Evolutionary conservation across 2,797 vertebrate species (phyloP).

Genomic region (Lepus oiostolus): DNA sequence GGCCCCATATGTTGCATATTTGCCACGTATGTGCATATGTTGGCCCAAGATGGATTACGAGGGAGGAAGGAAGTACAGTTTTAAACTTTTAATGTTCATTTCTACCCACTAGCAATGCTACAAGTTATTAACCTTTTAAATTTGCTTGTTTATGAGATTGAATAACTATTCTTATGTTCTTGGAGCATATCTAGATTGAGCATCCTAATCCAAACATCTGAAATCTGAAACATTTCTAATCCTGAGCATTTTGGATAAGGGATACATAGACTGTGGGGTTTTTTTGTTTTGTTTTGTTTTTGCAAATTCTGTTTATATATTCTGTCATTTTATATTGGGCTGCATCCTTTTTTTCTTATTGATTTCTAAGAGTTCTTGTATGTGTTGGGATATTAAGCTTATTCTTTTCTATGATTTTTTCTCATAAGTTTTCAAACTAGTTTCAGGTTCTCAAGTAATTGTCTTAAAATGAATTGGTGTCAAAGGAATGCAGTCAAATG

Average conservation of each 20-base stretch:
- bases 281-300: neutral
- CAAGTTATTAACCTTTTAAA: neutral
- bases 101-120: accelerated
- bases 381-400: neutral
- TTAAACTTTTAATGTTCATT: neutral
- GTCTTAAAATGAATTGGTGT: neutral
- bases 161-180: neutral
- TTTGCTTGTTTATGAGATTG: neutral
- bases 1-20: too few species aligned
- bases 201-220: neutral
- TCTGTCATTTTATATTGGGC: neutral
- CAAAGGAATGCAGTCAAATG: neutral
- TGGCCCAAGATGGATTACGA: neutral
- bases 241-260: neutral
- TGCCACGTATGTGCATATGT: neutral
- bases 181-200: neutral
- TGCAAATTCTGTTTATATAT: neutral
- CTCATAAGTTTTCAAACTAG: neutral
- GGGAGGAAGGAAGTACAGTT: neutral
- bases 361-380: neutral
- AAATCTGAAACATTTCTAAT: neutral
- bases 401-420: neutral
- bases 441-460: neutral
- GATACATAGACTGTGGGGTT: neutral
- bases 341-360: neutral